These are phyloP conservation scores for Panurus biarmicus DNA, from an alignment of 2,113 vertebrate genomes.

Conservation along the genomic window DNA sequence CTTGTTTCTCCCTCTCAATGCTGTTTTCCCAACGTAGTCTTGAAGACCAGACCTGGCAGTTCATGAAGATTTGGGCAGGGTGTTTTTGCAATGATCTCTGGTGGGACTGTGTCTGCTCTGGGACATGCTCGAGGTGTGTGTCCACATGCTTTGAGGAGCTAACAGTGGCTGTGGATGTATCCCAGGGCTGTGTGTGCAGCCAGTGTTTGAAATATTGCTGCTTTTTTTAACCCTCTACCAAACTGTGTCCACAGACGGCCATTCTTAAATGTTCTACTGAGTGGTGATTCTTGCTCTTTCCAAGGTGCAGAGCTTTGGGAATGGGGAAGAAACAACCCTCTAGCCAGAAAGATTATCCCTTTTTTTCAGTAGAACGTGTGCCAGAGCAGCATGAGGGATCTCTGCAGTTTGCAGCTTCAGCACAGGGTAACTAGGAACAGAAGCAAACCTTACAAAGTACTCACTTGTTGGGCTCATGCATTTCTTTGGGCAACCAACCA, in stretches of 20 bases:
- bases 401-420: background rate
- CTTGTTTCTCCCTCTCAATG: background rate
- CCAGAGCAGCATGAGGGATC: background rate
- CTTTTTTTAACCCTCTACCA: background rate
- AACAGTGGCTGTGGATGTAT: background rate
- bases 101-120: background rate
- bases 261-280: background rate
- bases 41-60: background rate
- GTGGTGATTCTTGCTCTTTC: background rate
- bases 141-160: background rate
- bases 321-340: background rate
- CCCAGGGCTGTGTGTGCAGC: background rate
- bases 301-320: background rate
- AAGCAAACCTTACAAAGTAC: background rate
- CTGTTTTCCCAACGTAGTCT: background rate
- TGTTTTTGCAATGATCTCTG: fast-evolving
- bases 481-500: background rate
- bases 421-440: background rate
- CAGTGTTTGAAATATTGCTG: background rate
- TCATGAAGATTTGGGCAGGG: background rate
- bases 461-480: background rate
- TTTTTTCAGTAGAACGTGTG: background rate
- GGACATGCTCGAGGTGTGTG: background rate
- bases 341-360: background rate
- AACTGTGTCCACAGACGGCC: fast-evolving